Evolutionary conservation across 2,888 invertebrate genomes (phyloP).

Genomic region (Scaeva pyrastri): DNA sequence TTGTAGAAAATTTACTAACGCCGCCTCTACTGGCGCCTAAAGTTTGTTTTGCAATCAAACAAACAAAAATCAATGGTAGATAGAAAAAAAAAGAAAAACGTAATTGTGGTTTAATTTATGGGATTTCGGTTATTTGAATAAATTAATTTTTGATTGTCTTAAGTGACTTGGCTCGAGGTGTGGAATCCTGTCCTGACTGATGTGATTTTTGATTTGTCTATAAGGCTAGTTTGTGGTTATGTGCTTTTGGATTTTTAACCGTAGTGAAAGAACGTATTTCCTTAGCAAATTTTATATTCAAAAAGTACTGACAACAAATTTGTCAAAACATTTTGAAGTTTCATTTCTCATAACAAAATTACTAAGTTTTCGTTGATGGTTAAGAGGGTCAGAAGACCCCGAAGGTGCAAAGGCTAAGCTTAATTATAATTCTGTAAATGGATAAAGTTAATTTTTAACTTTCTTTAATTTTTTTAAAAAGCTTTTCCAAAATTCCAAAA

Average conservation of each 20-base stretch:
- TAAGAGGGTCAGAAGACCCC: too few species aligned
- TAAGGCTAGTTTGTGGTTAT: neutral
- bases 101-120: conserved; percentile 58
- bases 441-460: too few species aligned
- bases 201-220: neutral
- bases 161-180: conserved; percentile 39
- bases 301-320: too few species aligned
- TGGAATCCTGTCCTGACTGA: conserved; percentile 41
- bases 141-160: conserved; percentile 56
- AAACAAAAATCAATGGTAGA: neutral
- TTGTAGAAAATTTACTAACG: conserved; percentile 48
- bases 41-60: neutral
- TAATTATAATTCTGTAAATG: too few species aligned
- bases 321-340: too few species aligned
- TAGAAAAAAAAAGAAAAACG: conserved; percentile 21
- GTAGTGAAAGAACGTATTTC: neutral
- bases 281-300: too few species aligned
- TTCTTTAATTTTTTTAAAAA: too few species aligned
- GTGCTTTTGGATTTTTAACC: neutral
- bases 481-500: too few species aligned
- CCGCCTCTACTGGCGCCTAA: conserved; percentile 54
- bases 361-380: too few species aligned
- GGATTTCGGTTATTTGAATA: conserved; percentile 57
- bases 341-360: too few species aligned
- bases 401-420: too few species aligned